These are phyloP conservation scores for Chondrilla cf. caribensis DNA, from an alignment of 37 sponge, comb jelly and placozoan species.

Conservation along the genomic window DNA sequence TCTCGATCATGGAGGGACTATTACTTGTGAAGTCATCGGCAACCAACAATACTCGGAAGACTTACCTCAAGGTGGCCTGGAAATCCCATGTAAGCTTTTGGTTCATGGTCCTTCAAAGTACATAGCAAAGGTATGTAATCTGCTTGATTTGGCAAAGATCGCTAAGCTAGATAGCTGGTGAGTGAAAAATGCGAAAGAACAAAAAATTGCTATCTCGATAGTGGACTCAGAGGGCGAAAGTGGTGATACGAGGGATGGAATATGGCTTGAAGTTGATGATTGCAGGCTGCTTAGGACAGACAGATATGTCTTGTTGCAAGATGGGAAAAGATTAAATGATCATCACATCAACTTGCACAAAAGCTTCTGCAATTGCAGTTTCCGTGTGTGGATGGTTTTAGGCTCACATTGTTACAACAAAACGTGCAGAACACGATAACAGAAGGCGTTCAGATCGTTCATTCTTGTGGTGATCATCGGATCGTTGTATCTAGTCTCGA, in stretches of 20 bases:
- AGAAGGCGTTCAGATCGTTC: not conserved
- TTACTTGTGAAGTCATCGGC: conserved; percentile 16
- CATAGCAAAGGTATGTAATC: conserved; percentile 19
- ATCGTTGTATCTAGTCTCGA: conserved; percentile 9
- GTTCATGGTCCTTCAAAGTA: conserved; percentile 20
- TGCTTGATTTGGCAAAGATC: not conserved
- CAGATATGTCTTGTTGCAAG: not conserved
- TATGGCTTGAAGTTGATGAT: conserved; percentile 5
- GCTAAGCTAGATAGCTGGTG: not conserved
- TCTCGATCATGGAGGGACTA: conserved; percentile 23
- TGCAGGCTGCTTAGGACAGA: not conserved
- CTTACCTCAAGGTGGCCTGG: conserved; percentile 51
- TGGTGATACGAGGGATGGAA: not conserved
- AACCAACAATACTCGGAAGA: conserved; percentile 10
- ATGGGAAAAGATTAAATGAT: conserved; percentile 14
- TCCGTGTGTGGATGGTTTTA: not conserved
- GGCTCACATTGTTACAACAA: not conserved
- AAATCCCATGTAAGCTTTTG: conserved; percentile 36
- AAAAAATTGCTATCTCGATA: not conserved
- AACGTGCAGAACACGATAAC: not conserved
- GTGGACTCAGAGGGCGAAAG: not conserved
- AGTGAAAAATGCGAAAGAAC: not conserved
- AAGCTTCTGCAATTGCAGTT: not conserved
- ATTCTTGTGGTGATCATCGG: not conserved
- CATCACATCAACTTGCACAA: conserved; percentile 40